These are phyloP conservation scores for Lasius fuliginosus DNA, from an alignment of 2,888 invertebrate genomes.

Conservation along the genomic window DNA sequence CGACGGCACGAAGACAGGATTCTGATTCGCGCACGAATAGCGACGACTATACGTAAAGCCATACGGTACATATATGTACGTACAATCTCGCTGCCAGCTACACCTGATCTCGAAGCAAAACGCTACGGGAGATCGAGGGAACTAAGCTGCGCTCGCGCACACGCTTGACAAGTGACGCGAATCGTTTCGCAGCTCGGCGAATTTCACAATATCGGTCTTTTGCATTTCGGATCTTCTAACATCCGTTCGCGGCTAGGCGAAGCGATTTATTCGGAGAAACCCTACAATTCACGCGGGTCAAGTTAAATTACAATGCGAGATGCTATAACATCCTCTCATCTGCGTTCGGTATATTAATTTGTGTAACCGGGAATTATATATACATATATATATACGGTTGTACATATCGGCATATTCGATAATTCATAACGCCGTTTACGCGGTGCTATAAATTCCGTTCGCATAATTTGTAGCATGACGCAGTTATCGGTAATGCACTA, in stretches of 20 bases:
- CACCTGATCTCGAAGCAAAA: slow-evolving; percentile 41
- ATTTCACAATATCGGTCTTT: slow-evolving; percentile 24
- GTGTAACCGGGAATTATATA: slow-evolving; percentile 11
- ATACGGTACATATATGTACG: slow-evolving; percentile 11
- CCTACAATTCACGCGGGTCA: background rate
- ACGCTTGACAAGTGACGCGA: slow-evolving; percentile 46
- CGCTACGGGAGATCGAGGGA: slow-evolving; percentile 16
- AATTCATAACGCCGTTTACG: slow-evolving; percentile 28
- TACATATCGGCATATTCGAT: background rate
- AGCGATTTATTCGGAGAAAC: background rate
- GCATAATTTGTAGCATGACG: slow-evolving; percentile 36
- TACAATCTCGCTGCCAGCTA: slow-evolving; percentile 42
- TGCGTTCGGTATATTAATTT: slow-evolving; percentile 5
- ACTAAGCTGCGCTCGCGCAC: slow-evolving; percentile 12
- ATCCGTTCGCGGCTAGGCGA: background rate
- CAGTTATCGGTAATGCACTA: slow-evolving; percentile 41
- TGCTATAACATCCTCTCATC: background rate
- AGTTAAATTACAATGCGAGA: slow-evolving; percentile 25
- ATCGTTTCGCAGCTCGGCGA: slow-evolving; percentile 39
- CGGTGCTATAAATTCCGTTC: slow-evolving; percentile 30
- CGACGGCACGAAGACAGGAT: slow-evolving; percentile 39
- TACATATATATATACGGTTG: background rate
- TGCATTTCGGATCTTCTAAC: slow-evolving; percentile 10
- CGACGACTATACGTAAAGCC: slow-evolving; percentile 32
- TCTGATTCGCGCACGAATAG: slow-evolving; percentile 47